phyloP scores from a whole-genome alignment of 2,888 invertebrate species.

The Machimus atricapillus region DNA sequence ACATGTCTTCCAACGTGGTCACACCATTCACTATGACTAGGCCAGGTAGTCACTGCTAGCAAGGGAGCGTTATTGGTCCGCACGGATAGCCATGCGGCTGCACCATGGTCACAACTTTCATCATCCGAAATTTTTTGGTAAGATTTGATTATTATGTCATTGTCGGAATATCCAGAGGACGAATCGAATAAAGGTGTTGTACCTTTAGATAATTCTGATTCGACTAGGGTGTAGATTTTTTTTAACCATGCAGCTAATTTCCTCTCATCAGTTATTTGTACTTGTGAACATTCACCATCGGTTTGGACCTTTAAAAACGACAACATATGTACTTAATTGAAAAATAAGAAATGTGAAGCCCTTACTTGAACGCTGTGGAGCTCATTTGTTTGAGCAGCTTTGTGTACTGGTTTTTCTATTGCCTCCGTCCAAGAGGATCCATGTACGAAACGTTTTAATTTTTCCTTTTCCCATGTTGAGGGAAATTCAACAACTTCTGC shows the following conservation, averaged over 20 bases:
- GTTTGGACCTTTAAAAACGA: slow-evolving; percentile 60
- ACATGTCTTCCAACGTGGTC: slow-evolving; percentile 58
- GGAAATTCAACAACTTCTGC: slow-evolving; percentile 64
- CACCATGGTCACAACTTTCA: slow-evolving; percentile 50
- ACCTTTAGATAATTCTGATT: slow-evolving; percentile 62
- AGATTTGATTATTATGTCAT: slow-evolving; percentile 50
- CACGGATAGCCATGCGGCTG: slow-evolving; percentile 59
- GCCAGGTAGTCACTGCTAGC: slow-evolving; percentile 54
- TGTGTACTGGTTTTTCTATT: slow-evolving; percentile 50
- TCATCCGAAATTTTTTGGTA: slow-evolving; percentile 55
- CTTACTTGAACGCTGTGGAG: slow-evolving; percentile 49
- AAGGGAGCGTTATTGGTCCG: slow-evolving; percentile 59
- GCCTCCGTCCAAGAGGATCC: slow-evolving; percentile 56
- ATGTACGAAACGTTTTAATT: slow-evolving; percentile 55
- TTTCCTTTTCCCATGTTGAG: slow-evolving; percentile 62
- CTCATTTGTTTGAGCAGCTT: slow-evolving; percentile 52
- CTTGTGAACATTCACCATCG: slow-evolving; percentile 47
- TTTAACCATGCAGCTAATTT: slow-evolving; percentile 64
- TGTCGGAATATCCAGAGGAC: neutral
- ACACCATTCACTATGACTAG: slow-evolving; percentile 59
- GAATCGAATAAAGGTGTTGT: slow-evolving; percentile 53
- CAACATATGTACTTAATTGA: neutral
- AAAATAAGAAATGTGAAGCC: neutral
- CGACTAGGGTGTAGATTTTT: slow-evolving; percentile 62
- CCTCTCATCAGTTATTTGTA: slow-evolving; percentile 57